These are phyloP conservation scores for Aporrectodea caliginosa DNA, from an alignment of 1,140 invertebrate genomes.

Conservation along the genomic window DNA sequence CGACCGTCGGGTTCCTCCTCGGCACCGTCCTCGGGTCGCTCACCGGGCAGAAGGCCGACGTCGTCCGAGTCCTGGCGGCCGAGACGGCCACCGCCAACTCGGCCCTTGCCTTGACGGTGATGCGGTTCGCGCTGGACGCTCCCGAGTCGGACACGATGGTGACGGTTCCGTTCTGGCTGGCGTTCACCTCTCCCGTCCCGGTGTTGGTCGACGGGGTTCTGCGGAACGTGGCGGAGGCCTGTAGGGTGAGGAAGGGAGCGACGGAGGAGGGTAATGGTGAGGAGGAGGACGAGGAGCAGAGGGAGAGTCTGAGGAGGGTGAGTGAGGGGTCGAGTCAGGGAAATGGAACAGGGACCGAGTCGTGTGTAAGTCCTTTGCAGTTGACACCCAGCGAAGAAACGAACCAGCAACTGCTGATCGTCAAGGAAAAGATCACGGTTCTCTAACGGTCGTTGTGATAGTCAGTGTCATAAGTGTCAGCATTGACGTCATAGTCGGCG, in stretches of 20 bases:
- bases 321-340: not conserved
- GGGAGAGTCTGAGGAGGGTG: not conserved
- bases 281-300: not conserved
- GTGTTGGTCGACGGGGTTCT: not conserved
- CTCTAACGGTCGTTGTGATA: too few relatives aligned
- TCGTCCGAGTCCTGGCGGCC: not conserved
- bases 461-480: too few relatives aligned
- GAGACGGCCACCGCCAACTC: not conserved
- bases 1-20: not conserved
- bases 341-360: too few relatives aligned
- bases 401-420: too few relatives aligned
- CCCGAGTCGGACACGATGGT: not conserved
- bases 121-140: not conserved
- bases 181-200: not conserved
- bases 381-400: too few relatives aligned
- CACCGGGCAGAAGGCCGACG: too few relatives aligned
- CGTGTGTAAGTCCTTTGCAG: too few relatives aligned
- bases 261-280: not conserved
- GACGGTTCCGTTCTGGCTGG: not conserved
- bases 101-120: not conserved
- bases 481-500: too few relatives aligned
- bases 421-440: too few relatives aligned
- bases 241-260: not conserved
- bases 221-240: too few relatives aligned
- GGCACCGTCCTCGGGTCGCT: not conserved